These are phyloP conservation scores for Euschistus heros DNA, from an alignment of 1,140 invertebrate species.

Conservation along the genomic window DNA sequence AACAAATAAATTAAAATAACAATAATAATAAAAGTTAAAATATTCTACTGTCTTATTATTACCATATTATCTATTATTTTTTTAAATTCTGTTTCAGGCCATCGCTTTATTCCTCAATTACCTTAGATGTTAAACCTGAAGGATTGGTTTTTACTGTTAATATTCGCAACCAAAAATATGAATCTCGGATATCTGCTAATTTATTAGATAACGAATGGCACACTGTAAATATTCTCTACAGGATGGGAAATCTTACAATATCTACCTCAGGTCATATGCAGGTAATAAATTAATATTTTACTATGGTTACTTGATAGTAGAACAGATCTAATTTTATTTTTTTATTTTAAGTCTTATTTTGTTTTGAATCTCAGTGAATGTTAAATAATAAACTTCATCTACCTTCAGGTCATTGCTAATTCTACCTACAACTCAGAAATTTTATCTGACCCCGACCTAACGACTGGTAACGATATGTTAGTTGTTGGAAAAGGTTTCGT, in stretches of 20 bases:
- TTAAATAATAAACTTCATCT: no score
- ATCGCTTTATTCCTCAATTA: constrained; percentile 20
- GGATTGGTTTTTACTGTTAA: constrained; percentile 53
- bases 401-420: constrained; percentile 58
- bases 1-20: no score
- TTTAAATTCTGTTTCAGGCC: constrained; percentile 12
- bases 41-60: no score
- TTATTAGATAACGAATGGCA: constrained; percentile 73
- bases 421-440: constrained; percentile 64
- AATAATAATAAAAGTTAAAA: no score
- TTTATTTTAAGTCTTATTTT: neutral
- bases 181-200: constrained; percentile 49
- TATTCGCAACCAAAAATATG: constrained; percentile 43
- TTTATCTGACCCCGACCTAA: constrained; percentile 51
- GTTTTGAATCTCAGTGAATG: neutral
- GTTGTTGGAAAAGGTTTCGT: constrained; percentile 67
- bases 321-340: neutral
- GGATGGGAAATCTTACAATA: constrained; percentile 53
- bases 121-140: constrained; percentile 41
- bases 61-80: no score
- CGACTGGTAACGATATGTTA: constrained; percentile 45
- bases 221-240: constrained; percentile 55
- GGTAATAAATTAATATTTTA: neutral
- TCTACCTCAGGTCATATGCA: constrained; percentile 38
- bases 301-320: no score